Evolutionary conservation across 1,140 invertebrate species (phyloP).

Genomic region (Cotesia typhae): DNA sequence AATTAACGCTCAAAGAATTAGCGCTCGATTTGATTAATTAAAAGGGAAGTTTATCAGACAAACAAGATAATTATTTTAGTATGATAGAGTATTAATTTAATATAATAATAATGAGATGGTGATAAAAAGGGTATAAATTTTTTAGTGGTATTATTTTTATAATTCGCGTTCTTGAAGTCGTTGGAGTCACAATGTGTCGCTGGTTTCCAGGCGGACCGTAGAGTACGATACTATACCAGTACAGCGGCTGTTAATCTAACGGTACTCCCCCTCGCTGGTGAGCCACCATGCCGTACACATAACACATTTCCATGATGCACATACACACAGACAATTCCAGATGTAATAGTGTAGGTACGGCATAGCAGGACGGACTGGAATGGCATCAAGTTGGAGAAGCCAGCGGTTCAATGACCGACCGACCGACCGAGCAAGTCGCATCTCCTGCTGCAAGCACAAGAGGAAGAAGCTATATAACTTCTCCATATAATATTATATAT

Average conservation of each 20-base stretch:
- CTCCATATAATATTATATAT: too few species aligned
- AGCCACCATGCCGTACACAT: background rate
- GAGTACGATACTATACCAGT: background rate
- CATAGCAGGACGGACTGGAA: constrained; percentile 38
- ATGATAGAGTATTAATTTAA: too few species aligned
- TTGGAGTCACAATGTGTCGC: constrained; percentile 22
- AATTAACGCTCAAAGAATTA: too few species aligned
- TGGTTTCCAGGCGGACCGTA: constrained; percentile 39
- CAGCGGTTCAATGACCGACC: constrained; percentile 46
- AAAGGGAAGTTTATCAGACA: too few species aligned
- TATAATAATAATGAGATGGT: too few species aligned
- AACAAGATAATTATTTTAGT: too few species aligned
- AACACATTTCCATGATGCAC: background rate
- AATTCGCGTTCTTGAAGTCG: background rate
- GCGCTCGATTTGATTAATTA: too few species aligned
- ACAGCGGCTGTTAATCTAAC: constrained; percentile 36
- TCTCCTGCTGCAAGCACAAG: constrained; percentile 23
- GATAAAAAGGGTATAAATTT: too few species aligned
- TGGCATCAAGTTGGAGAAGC: constrained; percentile 41
- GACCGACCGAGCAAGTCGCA: constrained; percentile 40
- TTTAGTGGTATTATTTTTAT: background rate
- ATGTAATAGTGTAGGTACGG: constrained; percentile 8
- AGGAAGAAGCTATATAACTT: constrained; percentile 20
- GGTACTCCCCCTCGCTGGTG: constrained; percentile 39
- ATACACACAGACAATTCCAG: constrained; percentile 1